phyloP scores from a whole-genome alignment of 92 coral and sea anemone genomes.

The Virgularia gustaviana region DNA sequence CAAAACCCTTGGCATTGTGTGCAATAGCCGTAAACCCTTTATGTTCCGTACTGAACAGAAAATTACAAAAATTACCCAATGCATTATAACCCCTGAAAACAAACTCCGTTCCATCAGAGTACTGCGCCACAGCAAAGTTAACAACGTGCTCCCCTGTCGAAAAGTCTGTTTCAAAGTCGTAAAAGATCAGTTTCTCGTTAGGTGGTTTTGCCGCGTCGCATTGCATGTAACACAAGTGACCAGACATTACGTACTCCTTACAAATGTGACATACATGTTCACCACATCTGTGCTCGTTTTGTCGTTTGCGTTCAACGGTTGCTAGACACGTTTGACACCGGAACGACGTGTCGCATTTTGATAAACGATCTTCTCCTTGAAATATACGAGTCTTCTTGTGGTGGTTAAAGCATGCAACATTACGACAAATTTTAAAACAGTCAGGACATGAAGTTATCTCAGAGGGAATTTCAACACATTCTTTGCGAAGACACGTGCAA shows the following conservation, averaged over 20 bases:
- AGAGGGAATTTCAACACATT: not conserved
- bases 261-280: too few relatives aligned
- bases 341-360: slow-evolving; percentile 16
- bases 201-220: too few relatives aligned
- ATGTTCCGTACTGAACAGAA: slow-evolving; percentile 22
- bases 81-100: slow-evolving; percentile 19
- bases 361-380: slow-evolving; percentile 4
- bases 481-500: slow-evolving; percentile 12
- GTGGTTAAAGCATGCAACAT: slow-evolving; percentile 15
- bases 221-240: not conserved
- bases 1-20: slow-evolving; percentile 19
- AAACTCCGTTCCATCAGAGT: slow-evolving; percentile 14
- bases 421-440: too few relatives aligned
- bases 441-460: not conserved
- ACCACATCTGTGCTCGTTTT: slow-evolving; percentile 24
- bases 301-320: slow-evolving; percentile 15
- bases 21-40: too few relatives aligned
- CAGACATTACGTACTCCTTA: not conserved
- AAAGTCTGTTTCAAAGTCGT: too few relatives aligned
- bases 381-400: slow-evolving; percentile 19
- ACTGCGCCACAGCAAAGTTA: slow-evolving; percentile 10
- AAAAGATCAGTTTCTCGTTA: too few relatives aligned
- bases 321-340: slow-evolving; percentile 20
- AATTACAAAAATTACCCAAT: slow-evolving; percentile 6
- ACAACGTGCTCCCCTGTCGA: not conserved